Evolutionary conservation across 1,140 invertebrate genomes (phyloP).

Genomic region (Xylocopa sonorina): DNA sequence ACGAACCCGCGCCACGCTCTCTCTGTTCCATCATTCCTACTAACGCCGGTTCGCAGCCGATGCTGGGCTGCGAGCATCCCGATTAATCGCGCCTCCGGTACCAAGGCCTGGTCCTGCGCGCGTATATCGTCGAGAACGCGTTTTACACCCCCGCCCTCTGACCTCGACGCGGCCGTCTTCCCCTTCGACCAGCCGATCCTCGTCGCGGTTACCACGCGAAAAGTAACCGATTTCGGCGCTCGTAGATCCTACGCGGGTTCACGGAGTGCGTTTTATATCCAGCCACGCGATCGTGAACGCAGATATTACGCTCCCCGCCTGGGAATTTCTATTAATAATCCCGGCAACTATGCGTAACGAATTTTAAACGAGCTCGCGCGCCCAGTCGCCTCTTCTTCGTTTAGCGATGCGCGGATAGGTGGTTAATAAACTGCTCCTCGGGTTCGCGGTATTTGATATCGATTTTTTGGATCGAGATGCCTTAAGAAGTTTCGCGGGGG

Average conservation of each 20-base stretch:
- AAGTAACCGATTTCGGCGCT: constrained; percentile 24
- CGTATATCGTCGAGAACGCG: not conserved
- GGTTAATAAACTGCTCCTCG: constrained; percentile 23
- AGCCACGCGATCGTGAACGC: not conserved
- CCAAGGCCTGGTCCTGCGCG: not conserved
- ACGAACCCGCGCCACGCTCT: not conserved
- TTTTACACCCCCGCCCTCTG: too few relatives aligned
- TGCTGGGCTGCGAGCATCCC: constrained; percentile 15
- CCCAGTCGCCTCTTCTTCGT: not conserved
- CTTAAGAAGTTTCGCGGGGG: not conserved
- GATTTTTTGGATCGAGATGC: not conserved
- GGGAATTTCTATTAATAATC: constrained; percentile 43
- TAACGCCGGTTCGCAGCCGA: not conserved
- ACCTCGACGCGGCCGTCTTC: not conserved
- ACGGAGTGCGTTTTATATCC: constrained; percentile 13
- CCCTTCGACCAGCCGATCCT: too few relatives aligned
- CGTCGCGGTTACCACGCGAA: not conserved
- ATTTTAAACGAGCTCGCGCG: not conserved
- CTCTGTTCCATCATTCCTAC: not conserved
- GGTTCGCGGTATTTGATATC: constrained; percentile 6
- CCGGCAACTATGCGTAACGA: constrained; percentile 40
- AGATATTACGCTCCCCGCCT: not conserved
- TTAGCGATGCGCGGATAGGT: not conserved
- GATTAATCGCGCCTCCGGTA: constrained; percentile 29
- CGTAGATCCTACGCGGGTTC: constrained; percentile 16